These are phyloP conservation scores for Ennomos quercinarius DNA, from an alignment of 2,888 invertebrate species.

Conservation along the genomic window DNA sequence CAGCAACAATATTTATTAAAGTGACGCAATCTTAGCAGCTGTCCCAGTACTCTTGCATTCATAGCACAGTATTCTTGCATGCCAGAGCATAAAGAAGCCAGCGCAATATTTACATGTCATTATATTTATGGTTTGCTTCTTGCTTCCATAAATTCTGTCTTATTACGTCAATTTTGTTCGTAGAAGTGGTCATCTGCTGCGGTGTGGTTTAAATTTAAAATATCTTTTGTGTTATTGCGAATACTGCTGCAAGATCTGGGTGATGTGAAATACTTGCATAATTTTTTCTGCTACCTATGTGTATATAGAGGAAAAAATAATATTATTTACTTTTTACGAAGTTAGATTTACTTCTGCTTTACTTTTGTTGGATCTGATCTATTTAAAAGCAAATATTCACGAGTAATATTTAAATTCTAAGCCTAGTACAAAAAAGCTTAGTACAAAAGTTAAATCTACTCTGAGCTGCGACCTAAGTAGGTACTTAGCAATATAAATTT, in stretches of 20 bases:
- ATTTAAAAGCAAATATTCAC: slow-evolving; percentile 9
- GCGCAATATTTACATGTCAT: slow-evolving; percentile 18
- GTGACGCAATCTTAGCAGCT: slow-evolving; percentile 6
- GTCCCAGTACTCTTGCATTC: slow-evolving; percentile 4
- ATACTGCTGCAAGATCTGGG: not conserved
- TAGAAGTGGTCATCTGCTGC: slow-evolving; percentile 15
- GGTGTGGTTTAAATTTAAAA: slow-evolving; percentile 15
- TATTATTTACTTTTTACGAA: no score
- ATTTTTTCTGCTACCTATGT: no score
- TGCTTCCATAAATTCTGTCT: slow-evolving; percentile 14
- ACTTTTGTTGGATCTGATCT: slow-evolving; percentile 4
- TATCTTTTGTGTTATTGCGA: slow-evolving; percentile 8
- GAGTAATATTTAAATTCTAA: slow-evolving; percentile 23
- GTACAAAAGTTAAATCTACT: slow-evolving; percentile 15
- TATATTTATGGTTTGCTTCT: slow-evolving; percentile 16
- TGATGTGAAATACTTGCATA: not conserved
- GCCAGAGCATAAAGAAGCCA: slow-evolving; percentile 7
- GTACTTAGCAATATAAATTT: slow-evolving; percentile 2
- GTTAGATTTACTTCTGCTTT: no score
- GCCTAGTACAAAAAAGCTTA: slow-evolving; percentile 24
- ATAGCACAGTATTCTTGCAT: slow-evolving; percentile 14
- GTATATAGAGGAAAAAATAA: no score
- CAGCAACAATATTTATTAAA: not conserved
- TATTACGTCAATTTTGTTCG: slow-evolving; percentile 22
- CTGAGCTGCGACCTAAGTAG: not conserved